Percentiles rank a stretch among this genome's conserved stretches.
These are phyloP conservation scores for Pollenia angustigena DNA, from an alignment of 2,888 invertebrate genomes.

Conservation along the genomic window DNA sequence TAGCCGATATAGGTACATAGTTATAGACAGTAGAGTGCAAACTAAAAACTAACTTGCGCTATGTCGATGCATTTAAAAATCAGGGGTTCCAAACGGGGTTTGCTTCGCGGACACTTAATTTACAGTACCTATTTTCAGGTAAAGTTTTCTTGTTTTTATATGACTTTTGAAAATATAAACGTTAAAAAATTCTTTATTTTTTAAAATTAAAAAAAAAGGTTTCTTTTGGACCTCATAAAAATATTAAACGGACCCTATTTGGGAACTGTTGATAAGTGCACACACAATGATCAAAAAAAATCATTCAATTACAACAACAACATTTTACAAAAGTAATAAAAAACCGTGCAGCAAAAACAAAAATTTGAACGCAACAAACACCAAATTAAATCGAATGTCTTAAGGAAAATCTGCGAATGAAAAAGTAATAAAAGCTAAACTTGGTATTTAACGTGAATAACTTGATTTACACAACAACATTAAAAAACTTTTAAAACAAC, in stretches of 20 bases:
- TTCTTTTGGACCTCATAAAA: no score
- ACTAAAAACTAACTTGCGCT: background rate
- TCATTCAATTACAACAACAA: conserved; percentile 23
- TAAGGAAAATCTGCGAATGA: conserved; percentile 48
- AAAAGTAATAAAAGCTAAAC: conserved; percentile 55
- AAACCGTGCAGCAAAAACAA: conserved; percentile 4
- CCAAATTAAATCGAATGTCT: conserved; percentile 45
- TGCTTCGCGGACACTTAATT: no score
- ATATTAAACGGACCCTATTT: no score
- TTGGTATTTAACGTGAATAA: conserved; percentile 73
- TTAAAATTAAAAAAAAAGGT: no score
- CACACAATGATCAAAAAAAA: conserved; percentile 36
- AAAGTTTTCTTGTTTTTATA: background rate
- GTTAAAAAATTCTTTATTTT: no score
- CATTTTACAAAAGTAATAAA: background rate
- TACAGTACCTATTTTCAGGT: no score
- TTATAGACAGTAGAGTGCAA: conserved; percentile 27
- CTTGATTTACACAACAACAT: conserved; percentile 58
- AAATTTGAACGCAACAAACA: conserved; percentile 49
- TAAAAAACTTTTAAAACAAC: conserved; percentile 42
- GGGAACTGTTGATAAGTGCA: background rate
- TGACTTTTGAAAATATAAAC: no score
- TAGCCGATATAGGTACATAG: background rate
- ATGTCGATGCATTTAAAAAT: conserved; percentile 16
- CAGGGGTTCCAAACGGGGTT: no score